Evolutionary conservation across 2,113 vertebrate genomes (phyloP).

Genomic region (Xiphorhynchus elegans): DNA sequence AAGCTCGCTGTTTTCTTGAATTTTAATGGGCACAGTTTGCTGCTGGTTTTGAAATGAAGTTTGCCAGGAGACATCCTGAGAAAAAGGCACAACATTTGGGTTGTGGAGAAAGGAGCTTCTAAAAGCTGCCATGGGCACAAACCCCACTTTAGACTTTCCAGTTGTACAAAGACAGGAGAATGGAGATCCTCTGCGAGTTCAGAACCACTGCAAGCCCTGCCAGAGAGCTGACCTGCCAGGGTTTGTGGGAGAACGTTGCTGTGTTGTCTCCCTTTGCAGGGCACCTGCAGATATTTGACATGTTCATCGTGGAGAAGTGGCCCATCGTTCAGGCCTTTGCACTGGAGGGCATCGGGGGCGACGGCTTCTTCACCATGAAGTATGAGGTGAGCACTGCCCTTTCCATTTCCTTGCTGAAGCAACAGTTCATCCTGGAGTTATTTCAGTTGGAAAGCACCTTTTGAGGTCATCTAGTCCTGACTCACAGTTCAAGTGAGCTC

Average conservation of each 20-base stretch:
- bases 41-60: too few species aligned
- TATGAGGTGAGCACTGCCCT: conserved; percentile 79
- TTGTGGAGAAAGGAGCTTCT: background rate
- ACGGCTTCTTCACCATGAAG: conserved; percentile 97
- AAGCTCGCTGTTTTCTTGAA: background rate
- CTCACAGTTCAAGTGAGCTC: background rate
- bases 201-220: background rate
- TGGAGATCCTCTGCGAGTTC: background rate
- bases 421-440: background rate
- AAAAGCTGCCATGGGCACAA: fast-evolving
- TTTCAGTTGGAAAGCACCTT: background rate
- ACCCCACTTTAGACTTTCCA: fast-evolving
- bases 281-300: conserved; percentile 93
- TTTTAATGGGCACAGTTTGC: background rate
- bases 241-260: background rate
- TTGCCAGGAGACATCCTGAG: too few species aligned
- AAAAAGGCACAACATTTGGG: background rate
- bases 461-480: background rate
- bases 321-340: conserved; percentile 96
- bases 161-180: too few species aligned
- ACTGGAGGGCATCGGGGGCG: conserved; percentile 93
- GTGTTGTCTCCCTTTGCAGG: conserved; percentile 72
- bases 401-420: background rate
- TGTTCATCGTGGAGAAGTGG: conserved; percentile 98
- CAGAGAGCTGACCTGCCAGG: background rate